Evolutionary conservation across 1,140 invertebrate species (phyloP), one percentile per base, ranked within the genome.

Genomic region (Neotoxoptera formosana): DNA sequence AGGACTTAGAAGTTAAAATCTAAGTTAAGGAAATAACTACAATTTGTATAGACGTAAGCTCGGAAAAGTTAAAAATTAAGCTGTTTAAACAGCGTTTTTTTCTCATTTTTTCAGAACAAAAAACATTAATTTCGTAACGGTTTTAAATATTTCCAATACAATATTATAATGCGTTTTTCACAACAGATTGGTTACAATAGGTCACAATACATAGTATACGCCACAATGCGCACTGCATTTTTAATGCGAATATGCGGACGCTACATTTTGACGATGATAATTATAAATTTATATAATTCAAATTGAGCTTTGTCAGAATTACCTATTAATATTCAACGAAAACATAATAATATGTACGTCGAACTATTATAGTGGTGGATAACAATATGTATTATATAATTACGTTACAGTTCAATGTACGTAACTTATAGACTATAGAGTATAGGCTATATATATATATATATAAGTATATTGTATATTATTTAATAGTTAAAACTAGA

Each of bases 221-320:
- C 6, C 14, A n/a, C 60, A n/a, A n/a, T 76, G 14, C 17, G 60
- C 30, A 76, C n/a, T 76, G n/a, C n/a, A 76, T n/a, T n/a, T 76
- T 76, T 76, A 76, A n/a, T 76, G 60, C 30, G 14, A 76, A 76
- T 67, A n/a, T 11, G n/a, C 4, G 30, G 6, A n/a, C 4, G n/a
- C 30, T 76, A 76, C 30, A 76, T 76, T n/a, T 76, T 34, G 60
- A n/a, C n/a, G 60, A 76, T n/a, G 14, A 11, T 76, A 76, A 76
- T 76, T 76, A 76, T 76, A 7, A n/a, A 76, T 76, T 76, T 76
- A 76, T 76, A 76, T 76, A 76, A 76, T 76, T 76, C 30, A 76
- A 76, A 76, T 76, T 17, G 30, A 76, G 14, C 11, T 76, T 76
- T n/a, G 14, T 20, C 60, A 4, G 30, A 67, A 67, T n/a, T n/a